Evolutionary conservation across 2,113 vertebrate genomes (phyloP).

Genomic region (Ageneiosus marmoratus): DNA sequence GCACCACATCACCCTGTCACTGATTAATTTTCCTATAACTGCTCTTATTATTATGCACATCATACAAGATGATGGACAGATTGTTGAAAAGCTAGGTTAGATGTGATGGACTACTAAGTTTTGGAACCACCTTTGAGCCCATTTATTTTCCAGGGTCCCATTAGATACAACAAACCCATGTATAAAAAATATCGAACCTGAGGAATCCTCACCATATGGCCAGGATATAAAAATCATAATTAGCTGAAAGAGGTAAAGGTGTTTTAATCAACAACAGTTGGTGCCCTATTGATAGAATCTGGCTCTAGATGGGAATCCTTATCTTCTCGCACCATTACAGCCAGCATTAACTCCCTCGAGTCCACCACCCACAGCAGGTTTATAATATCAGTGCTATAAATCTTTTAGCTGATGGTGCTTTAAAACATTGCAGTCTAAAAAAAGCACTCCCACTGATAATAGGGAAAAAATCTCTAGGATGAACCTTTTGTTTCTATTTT

Average conservation of each 20-base stretch:
- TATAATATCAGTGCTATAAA: not conserved
- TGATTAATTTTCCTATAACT: too few species aligned
- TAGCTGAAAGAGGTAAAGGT: constrained; percentile 12
- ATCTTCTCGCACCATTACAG: not conserved
- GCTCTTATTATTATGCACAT: not conserved
- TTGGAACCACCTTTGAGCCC: not conserved
- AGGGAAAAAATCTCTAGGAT: not conserved
- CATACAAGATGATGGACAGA: not conserved
- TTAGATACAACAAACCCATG: not conserved
- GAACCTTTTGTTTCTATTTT: not conserved
- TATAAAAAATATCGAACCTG: not conserved
- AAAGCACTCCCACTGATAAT: not conserved
- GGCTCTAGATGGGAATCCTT: constrained; percentile 2
- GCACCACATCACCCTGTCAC: too few species aligned
- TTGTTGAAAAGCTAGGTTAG: not conserved
- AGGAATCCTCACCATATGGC: constrained; percentile 10
- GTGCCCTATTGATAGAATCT: constrained; percentile 3
- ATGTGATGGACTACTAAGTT: too few species aligned
- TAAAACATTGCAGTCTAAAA: not conserved
- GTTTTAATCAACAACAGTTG: constrained; percentile 36
- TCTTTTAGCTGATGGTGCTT: not conserved
- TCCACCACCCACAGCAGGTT: not conserved
- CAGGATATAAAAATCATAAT: constrained; percentile 14
- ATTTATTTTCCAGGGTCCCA: too few species aligned
- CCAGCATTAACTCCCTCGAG: not conserved